Evolutionary conservation across 1,140 invertebrate species (phyloP), one percentile per base, ranked within the genome.

Genomic region (Ostrea denselamellosa): DNA sequence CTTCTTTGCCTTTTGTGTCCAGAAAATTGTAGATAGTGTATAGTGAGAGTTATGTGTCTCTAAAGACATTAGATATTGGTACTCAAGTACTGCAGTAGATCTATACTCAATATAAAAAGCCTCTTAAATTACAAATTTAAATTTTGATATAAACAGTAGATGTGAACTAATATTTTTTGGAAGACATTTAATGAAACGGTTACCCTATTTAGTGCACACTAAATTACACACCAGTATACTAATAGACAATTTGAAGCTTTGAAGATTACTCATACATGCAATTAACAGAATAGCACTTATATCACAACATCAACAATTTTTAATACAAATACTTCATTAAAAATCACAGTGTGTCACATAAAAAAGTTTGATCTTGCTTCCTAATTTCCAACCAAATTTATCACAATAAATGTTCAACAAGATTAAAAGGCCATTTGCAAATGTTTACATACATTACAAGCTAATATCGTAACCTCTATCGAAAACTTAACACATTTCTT

Each of bases 371-470:
- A 62, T 25, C 28, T 25, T 28, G 14, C 25, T 77, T 10, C 22
- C 25, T 77, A 77, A 77, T 77, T 77, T 77, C 28, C 22, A 28
- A 25, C 28, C 68, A 77, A 25, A 77, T 77, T 77, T 77, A 77
- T 77, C 68, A 77, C 25, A 25, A 3, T 28, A 77, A 22, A 22
- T 77, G 28, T 77, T 77, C 12, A 4, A 77, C 22, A 22, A 77
- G 28, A 62, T 62, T 44, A 62, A 62, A 62, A 62, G n/a, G 56
- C 14, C 14, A 62, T 62, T 62, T 62, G 17, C 56, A 62, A 62
- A 62, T 62, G 56, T 62, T 62, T 62, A 62, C 19, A 14, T 62
- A 62, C 56, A 62, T n/a, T 62, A n/a, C 56, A 62, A 7, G n/a
- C 17, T 44, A 44, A 19, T 12, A 14, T 62, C 68, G 28, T 77